Base-by-base conservation (phyloP, 2,888 invertebrate species). In the Cosmorhoe ocellata region DNA sequence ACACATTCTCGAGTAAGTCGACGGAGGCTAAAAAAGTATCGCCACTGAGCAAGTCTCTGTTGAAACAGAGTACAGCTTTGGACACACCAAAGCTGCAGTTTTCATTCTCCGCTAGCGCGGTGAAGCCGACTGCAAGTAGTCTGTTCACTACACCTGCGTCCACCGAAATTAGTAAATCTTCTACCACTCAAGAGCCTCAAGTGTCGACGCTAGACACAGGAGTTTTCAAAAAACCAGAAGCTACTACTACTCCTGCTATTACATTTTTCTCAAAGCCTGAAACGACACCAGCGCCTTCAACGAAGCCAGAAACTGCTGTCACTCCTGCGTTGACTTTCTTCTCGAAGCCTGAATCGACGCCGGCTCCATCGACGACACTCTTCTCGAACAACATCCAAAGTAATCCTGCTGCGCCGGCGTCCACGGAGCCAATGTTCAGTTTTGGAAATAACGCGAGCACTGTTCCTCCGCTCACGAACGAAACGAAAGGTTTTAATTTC, bases 401-500 rank as follows among this genome's bases (percentile, higher is more conserved):
- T 7, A 12, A 57, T 80, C 81, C 51, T 74, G 78, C 2, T 56
- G 40, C 13, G 1, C 22, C 42, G 1, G n/a, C 39, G 9, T 12
- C 48, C 45, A 45, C 63, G 0, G 30, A 69, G 9, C 56, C 69
- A 1, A 30, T 81, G 14, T 88, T 87, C 47, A 76, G 66, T 56
- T 84, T 85, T 45, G 79, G 80, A 1, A 61, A 33, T 10, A 76
- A 58, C 12, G 34, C 12, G 33, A 33, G 14, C 8, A 37, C 52
- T 14, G 6, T 1, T 12, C 10, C 26, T 8, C 53, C 64, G n/a
- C 41, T 71, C 10, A 61, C 62, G 30, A 24, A 61, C 1, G 82
- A 79, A 3, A 79, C 78, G 46, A 74, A 79, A 0, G 78, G 78
- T 51, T 84, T 22, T 11, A 24, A 67, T 41, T 87, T 87, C 39